These are phyloP conservation scores for Xestia rhomboidea DNA, from an alignment of 2,888 invertebrate species.

Conservation along the genomic window DNA sequence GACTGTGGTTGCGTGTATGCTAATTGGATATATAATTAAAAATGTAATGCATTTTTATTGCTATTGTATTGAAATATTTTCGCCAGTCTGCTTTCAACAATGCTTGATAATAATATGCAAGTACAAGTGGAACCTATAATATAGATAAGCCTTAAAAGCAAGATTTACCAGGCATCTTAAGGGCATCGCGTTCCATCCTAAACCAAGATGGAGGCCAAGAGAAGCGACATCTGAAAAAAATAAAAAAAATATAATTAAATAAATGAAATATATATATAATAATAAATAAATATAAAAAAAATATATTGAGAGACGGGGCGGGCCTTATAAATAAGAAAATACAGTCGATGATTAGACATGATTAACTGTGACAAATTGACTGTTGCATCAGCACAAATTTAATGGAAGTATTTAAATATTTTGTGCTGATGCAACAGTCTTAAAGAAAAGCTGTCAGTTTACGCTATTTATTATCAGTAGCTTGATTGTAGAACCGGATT, in stretches of 20 bases:
- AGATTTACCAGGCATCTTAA: background rate
- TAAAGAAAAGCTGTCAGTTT: background rate
- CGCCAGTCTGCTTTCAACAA: background rate
- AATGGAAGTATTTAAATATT: too few species aligned
- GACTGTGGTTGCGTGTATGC: constrained; percentile 28
- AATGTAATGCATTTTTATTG: constrained; percentile 2
- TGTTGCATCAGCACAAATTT: too few species aligned
- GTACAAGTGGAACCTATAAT: background rate
- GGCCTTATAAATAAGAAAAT: background rate
- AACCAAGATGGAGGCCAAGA: background rate
- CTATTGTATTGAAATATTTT: background rate
- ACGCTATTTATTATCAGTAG: background rate
- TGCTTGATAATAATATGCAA: background rate
- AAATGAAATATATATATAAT: too few species aligned
- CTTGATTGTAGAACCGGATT: too few species aligned
- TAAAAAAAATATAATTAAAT: too few species aligned
- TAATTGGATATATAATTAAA: constrained; percentile 33
- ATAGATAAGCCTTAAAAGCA: background rate
- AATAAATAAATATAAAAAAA: background rate
- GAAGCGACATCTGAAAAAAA: background rate
- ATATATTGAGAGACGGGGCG: background rate
- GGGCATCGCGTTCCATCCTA: background rate
- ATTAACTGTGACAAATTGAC: too few species aligned
- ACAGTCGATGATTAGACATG: background rate
- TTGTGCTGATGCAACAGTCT: too few species aligned